Evolutionary conservation across 2,113 vertebrate species (phyloP).

Genomic region (Eira barbara): DNA sequence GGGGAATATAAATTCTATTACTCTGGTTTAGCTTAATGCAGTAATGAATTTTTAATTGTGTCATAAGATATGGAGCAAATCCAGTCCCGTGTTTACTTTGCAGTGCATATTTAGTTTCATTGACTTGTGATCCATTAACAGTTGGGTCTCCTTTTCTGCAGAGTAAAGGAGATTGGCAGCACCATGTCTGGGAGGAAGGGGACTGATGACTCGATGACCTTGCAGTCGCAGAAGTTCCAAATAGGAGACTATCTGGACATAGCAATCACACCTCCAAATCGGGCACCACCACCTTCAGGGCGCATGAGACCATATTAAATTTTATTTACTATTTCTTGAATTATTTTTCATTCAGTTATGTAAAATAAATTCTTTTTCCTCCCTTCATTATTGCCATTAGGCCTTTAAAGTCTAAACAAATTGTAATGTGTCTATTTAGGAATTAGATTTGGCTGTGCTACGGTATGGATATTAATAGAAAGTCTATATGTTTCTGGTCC

Average conservation of each 20-base stretch:
- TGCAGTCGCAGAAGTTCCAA: slow-evolving; percentile 98
- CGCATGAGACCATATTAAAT: slow-evolving; percentile 95
- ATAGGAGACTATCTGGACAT: slow-evolving; percentile 98
- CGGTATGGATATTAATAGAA: slow-evolving; percentile 39
- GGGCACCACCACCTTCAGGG: slow-evolving; percentile 90
- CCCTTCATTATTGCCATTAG: slow-evolving; percentile 65
- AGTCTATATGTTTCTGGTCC: slow-evolving; percentile 57
- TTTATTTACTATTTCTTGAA: slow-evolving; percentile 32
- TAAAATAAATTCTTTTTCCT: slow-evolving; percentile 68
- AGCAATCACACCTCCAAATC: slow-evolving; percentile 96
- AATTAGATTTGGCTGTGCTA: slow-evolving; percentile 54
- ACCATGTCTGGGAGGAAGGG: slow-evolving; percentile 96
- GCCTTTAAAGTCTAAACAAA: slow-evolving; percentile 64
- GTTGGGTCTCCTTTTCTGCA: slow-evolving; percentile 66
- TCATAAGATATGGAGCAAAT: background rate
- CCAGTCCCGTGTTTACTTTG: background rate
- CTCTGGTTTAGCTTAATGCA: background rate
- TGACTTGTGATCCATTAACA: background rate
- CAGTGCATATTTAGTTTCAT: background rate
- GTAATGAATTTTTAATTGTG: background rate
- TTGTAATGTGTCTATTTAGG: slow-evolving; percentile 68
- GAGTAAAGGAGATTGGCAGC: slow-evolving; percentile 97
- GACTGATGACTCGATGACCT: slow-evolving; percentile 95
- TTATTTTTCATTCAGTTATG: slow-evolving; percentile 74
- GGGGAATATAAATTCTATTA: background rate